Percentiles rank a stretch among this genome's conserved stretches.
Evolutionary conservation across 2,888 invertebrate genomes (phyloP).

Genomic region (Julus scandinavius): DNA sequence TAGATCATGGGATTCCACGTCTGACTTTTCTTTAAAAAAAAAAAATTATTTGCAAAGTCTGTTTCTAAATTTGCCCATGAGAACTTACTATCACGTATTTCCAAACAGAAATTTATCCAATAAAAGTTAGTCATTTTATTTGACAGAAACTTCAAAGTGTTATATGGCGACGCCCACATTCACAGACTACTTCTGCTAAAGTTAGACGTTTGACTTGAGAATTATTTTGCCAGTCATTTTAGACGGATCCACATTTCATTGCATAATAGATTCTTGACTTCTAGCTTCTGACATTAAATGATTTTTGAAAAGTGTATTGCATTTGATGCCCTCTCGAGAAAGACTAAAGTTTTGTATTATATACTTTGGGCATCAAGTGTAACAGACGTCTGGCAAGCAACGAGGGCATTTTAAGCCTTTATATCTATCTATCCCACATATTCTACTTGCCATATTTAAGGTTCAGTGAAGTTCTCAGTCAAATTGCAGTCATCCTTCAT

Average conservation of each 20-base stretch:
- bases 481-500: conserved; percentile 39
- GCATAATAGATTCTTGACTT: neutral
- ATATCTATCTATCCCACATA: neutral
- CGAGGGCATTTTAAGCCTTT: neutral
- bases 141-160: too few relatives aligned
- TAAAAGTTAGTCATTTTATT: too few relatives aligned
- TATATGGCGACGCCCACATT: too few relatives aligned
- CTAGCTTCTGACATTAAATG: neutral
- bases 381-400: conserved; percentile 2
- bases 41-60: too few relatives aligned
- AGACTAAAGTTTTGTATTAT: conserved; percentile 37
- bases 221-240: neutral
- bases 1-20: too few relatives aligned
- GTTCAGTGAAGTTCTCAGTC: conserved; percentile 37
- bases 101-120: too few relatives aligned
- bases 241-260: neutral
- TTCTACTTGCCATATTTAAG: neutral
- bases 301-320: conserved; percentile 40
- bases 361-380: conserved; percentile 1
- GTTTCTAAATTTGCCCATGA: too few relatives aligned
- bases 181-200: too few relatives aligned
- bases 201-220: neutral
- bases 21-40: too few relatives aligned
- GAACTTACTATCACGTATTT: too few relatives aligned
- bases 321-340: conserved; percentile 17